Conservation (phyloP, 2,888 invertebrate genomes). For the Spisula solida region DNA sequence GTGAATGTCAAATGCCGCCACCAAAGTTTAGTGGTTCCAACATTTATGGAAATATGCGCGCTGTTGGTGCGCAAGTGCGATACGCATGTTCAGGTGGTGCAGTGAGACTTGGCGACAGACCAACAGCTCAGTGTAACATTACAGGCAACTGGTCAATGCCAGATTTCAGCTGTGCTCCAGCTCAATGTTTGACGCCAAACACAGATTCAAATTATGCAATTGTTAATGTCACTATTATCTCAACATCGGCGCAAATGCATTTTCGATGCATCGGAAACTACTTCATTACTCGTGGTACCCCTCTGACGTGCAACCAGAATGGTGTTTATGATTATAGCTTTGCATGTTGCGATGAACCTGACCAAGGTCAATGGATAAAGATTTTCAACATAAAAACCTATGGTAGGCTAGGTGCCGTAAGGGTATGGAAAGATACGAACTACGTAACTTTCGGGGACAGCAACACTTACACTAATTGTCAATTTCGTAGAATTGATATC, state of each 20-base stretch:
- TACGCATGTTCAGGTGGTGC: background rate
- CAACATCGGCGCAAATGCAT: background rate
- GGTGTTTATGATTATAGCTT: background rate
- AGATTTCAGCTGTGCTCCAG: background rate
- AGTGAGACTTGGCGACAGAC: background rate
- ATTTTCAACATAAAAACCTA: background rate
- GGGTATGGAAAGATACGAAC: background rate
- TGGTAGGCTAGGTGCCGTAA: too few species aligned
- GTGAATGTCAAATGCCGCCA: background rate
- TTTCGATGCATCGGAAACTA: background rate
- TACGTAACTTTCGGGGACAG: background rate
- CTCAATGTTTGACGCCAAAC: background rate
- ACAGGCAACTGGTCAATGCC: background rate
- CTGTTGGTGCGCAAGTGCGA: background rate
- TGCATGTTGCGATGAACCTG: background rate
- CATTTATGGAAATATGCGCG: background rate
- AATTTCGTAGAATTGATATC: slow-evolving; percentile 13
- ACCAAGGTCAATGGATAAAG: background rate
- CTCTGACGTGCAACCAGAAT: background rate
- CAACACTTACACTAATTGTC: background rate
- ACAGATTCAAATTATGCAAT: background rate
- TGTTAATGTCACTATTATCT: background rate
- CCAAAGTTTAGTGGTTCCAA: background rate
- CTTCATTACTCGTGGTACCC: background rate
- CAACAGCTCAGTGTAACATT: background rate